Evolutionary conservation across 2,888 invertebrate genomes (phyloP).

Genomic region (Meiosimyza platycephala): DNA sequence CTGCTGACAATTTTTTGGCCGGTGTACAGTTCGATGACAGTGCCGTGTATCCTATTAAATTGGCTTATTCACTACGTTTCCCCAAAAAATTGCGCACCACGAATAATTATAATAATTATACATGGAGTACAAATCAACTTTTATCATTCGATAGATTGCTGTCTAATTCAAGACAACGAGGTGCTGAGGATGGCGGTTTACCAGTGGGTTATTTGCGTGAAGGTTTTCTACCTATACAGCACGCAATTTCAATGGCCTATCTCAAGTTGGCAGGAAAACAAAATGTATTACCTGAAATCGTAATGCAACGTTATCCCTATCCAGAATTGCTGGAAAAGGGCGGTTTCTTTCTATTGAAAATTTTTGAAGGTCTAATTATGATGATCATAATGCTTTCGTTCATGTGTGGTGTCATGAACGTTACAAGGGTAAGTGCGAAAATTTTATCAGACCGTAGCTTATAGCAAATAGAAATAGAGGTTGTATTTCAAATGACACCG

Average conservation of each 20-base stretch:
- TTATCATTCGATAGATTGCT: slow-evolving; percentile 68
- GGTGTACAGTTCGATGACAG: slow-evolving; percentile 73
- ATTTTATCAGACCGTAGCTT: too few species aligned
- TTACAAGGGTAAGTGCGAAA: slow-evolving; percentile 71
- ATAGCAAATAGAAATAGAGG: too few species aligned
- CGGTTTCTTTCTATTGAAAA: slow-evolving; percentile 45
- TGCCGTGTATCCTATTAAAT: slow-evolving; percentile 66
- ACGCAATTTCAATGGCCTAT: slow-evolving; percentile 69
- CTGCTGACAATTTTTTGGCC: slow-evolving; percentile 59
- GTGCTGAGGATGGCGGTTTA: slow-evolving; percentile 68
- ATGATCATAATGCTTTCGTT: slow-evolving; percentile 83
- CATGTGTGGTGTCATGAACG: slow-evolving; percentile 84
- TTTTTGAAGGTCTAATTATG: slow-evolving; percentile 77
- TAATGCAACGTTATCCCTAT: slow-evolving; percentile 76
- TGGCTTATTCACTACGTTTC: slow-evolving; percentile 73
- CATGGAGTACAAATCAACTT: slow-evolving; percentile 76
- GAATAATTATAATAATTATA: slow-evolving; percentile 43
- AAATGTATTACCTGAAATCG: slow-evolving; percentile 51
- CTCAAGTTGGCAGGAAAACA: slow-evolving; percentile 46
- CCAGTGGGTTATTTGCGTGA: slow-evolving; percentile 74
- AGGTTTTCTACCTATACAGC: slow-evolving; percentile 76
- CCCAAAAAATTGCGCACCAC: slow-evolving; percentile 72
- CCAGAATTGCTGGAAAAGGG: slow-evolving; percentile 68
- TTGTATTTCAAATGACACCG: too few species aligned
- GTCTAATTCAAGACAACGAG: slow-evolving; percentile 75